A percentile compares a stretch with the other conserved stretches of the same genome.
Conservation (phyloP, 2,797 vertebrate genomes). For the Esox lucius region DNA sequence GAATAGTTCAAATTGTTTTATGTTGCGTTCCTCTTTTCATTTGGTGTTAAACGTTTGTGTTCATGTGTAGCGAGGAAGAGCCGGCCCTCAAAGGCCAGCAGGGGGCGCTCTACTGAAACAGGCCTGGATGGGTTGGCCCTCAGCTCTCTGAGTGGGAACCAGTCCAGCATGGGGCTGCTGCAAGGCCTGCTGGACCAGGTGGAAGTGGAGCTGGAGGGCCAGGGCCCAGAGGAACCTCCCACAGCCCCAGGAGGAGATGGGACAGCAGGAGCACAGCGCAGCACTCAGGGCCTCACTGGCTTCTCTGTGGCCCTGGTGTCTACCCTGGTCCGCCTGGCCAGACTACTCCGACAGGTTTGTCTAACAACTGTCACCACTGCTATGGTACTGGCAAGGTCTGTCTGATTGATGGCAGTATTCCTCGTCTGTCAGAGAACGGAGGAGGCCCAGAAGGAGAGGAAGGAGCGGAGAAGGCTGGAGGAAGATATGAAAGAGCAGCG, state of each 20-base stretch:
- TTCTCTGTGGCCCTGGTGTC: conserved; percentile 88
- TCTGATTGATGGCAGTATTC: not conserved
- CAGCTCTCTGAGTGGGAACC: conserved; percentile 60
- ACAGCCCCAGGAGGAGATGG: conserved; percentile 39
- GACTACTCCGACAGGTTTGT: conserved; percentile 82
- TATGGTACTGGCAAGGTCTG: not conserved
- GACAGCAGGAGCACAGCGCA: conserved; percentile 44
- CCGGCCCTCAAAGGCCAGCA: conserved; percentile 51
- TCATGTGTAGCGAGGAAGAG: conserved; percentile 58
- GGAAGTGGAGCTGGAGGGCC: conserved; percentile 77
- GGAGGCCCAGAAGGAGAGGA: conserved; percentile 68
- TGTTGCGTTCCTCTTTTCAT: too few species aligned
- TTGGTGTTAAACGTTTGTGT: not conserved
- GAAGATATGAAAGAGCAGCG: conserved; percentile 80
- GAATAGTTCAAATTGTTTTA: too few species aligned
- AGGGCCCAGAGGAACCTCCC: conserved; percentile 67
- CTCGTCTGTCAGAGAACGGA: conserved; percentile 74
- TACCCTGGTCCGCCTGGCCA: conserved; percentile 81
- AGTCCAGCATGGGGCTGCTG: conserved; percentile 80
- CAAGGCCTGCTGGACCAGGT: conserved; percentile 85
- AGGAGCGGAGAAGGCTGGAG: conserved; percentile 72
- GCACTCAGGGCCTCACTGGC: conserved; percentile 77
- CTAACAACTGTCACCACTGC: not conserved
- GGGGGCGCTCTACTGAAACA: conserved; percentile 63
- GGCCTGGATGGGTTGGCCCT: conserved; percentile 59